Evolutionary conservation across 2,113 vertebrate genomes (phyloP).

Genomic region (Podilymbus podiceps): DNA sequence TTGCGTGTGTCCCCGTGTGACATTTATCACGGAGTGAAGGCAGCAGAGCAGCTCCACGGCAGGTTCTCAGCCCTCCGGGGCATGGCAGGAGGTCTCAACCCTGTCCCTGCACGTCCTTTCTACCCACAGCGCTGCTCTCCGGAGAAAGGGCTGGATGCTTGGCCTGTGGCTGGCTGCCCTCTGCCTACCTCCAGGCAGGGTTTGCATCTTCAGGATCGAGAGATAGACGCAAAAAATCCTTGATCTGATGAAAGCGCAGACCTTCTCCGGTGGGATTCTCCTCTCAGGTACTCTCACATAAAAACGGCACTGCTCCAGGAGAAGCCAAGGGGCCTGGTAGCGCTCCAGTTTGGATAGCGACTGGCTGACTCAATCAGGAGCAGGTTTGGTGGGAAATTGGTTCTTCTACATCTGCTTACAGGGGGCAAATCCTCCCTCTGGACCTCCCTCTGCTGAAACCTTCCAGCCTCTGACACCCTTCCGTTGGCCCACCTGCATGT

Average conservation of each 20-base stretch:
- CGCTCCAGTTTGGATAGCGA: neutral
- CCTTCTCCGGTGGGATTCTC: neutral
- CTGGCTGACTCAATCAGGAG: neutral
- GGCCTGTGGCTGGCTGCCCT: neutral
- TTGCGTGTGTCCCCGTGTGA: neutral
- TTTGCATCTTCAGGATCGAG: fast-evolving
- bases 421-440: neutral
- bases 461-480: neutral
- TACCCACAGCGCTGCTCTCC: fast-evolving
- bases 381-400: neutral
- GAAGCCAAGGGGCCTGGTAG: neutral
- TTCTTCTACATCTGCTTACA: neutral
- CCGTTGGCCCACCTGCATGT: fast-evolving
- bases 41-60: neutral
- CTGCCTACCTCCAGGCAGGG: neutral
- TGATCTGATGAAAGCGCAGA: neutral
- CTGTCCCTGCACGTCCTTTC: neutral
- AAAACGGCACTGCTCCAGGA: neutral
- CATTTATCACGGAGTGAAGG: neutral
- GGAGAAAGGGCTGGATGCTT: neutral
- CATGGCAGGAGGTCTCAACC: fast-evolving
- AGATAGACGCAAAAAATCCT: neutral
- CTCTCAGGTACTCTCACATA: neutral
- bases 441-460: neutral
- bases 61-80: neutral